Evolutionary conservation across 2,113 vertebrate species (phyloP).

Genomic region (Nerophis ophidion): DNA sequence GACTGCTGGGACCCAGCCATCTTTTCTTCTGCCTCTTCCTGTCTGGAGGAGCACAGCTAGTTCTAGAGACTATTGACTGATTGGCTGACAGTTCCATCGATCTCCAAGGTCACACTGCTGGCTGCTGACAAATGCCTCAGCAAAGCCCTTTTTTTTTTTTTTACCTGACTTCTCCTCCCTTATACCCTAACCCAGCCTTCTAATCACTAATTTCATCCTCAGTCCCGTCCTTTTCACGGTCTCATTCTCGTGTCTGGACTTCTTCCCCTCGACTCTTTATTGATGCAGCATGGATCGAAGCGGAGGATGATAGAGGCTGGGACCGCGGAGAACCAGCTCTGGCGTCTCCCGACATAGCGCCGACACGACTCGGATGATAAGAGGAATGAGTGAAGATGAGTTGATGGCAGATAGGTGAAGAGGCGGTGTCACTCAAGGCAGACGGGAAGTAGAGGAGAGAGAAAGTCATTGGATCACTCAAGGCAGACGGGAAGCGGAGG

Average conservation of each 20-base stretch:
- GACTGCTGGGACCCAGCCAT: slow-evolving; percentile 23
- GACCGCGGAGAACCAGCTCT: slow-evolving; percentile 11
- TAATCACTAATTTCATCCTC: slow-evolving; percentile 33
- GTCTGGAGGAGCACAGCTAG: slow-evolving; percentile 27
- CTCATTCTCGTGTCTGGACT: slow-evolving; percentile 19
- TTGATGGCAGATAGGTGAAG: slow-evolving; percentile 10
- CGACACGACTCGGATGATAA: slow-evolving; percentile 18
- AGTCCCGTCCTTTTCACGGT: neutral
- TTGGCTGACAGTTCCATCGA: slow-evolving; percentile 53
- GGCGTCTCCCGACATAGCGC: slow-evolving; percentile 12
- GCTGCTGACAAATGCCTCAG: slow-evolving; percentile 49
- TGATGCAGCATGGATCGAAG: slow-evolving; percentile 42
- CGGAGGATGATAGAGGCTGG: slow-evolving; percentile 29
- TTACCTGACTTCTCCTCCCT: slow-evolving; percentile 12
- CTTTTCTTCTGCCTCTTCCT: slow-evolving; percentile 14
- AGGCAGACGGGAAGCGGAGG: too few species aligned
- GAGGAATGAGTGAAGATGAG: slow-evolving; percentile 27
- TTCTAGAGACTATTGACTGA: slow-evolving; percentile 57
- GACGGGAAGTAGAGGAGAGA: neutral
- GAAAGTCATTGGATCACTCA: slow-evolving; percentile 24
- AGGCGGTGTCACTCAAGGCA: slow-evolving; percentile 18
- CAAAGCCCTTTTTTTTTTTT: slow-evolving; percentile 2
- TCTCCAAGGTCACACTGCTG: slow-evolving; percentile 42
- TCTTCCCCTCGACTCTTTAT: slow-evolving; percentile 31
- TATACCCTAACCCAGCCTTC: neutral